Evolutionary conservation across 1,140 invertebrate genomes (phyloP).

Genomic region (Dreissena polymorpha): DNA sequence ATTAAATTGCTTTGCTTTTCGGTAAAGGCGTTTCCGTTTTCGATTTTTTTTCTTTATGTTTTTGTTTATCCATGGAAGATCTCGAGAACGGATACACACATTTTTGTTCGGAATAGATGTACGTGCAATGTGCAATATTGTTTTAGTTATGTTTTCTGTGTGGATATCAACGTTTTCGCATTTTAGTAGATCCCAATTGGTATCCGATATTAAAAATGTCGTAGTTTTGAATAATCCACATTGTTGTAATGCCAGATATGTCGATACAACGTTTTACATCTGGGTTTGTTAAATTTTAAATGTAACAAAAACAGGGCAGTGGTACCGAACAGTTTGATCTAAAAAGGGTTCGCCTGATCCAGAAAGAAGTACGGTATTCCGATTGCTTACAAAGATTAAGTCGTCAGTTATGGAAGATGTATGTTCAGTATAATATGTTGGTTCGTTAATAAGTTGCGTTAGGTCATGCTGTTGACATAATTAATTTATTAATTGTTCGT

Average conservation of each 20-base stretch:
- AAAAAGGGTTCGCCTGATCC: background rate
- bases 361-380: background rate
- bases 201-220: background rate
- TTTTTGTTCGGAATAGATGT: background rate
- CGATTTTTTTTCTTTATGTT: background rate
- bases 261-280: background rate
- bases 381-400: background rate
- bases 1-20: background rate
- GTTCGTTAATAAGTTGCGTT: background rate
- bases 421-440: background rate
- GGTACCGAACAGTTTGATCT: conserved; percentile 6
- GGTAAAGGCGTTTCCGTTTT: background rate
- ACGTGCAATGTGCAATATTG: background rate
- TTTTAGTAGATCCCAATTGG: conserved; percentile 11
- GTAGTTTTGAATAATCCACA: background rate
- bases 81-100: background rate
- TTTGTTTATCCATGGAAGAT: background rate
- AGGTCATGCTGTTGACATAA: background rate
- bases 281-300: background rate
- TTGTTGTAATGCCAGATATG: conserved; percentile 20
- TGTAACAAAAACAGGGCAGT: background rate
- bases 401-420: conserved; percentile 1
- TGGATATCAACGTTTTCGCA: background rate
- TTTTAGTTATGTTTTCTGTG: background rate
- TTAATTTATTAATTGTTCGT: background rate